These are phyloP conservation scores for Reticulitermes speratus DNA, from an alignment of 1,140 invertebrate species.

Conservation along the genomic window DNA sequence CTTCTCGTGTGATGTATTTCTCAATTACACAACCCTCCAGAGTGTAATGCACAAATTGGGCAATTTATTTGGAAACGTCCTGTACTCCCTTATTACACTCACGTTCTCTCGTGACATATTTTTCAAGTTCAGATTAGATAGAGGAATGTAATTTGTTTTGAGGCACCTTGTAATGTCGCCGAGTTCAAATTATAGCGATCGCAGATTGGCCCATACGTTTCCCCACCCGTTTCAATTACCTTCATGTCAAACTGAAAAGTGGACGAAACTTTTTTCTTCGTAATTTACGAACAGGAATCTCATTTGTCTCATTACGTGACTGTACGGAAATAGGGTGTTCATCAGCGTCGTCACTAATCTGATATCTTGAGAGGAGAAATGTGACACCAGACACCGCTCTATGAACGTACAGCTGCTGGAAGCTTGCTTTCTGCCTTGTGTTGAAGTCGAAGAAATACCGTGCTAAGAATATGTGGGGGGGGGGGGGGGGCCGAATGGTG, in stretches of 20 bases:
- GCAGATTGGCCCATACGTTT: slow-evolving; percentile 13
- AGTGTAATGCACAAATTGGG: no score
- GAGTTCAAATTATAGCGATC: background rate
- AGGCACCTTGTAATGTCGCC: background rate
- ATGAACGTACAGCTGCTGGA: no score
- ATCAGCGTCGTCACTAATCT: no score
- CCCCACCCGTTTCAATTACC: background rate
- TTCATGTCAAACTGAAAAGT: slow-evolving; percentile 1
- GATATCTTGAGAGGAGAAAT: no score
- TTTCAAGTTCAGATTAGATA: background rate
- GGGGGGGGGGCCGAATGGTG: no score
- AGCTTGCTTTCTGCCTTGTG: no score
- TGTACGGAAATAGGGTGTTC: background rate
- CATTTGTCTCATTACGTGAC: background rate
- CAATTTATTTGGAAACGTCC: no score
- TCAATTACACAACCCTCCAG: no score
- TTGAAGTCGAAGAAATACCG: no score
- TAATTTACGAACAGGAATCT: background rate
- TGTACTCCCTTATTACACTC: background rate
- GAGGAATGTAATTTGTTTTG: background rate
- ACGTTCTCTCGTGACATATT: background rate
- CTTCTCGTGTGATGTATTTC: no score
- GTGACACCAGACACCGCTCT: no score
- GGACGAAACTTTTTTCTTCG: background rate
- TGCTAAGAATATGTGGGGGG: no score